These are phyloP conservation scores for Diadema setosum DNA, from an alignment of 35 echinoderm and acorn worm species.

Conservation along the genomic window DNA sequence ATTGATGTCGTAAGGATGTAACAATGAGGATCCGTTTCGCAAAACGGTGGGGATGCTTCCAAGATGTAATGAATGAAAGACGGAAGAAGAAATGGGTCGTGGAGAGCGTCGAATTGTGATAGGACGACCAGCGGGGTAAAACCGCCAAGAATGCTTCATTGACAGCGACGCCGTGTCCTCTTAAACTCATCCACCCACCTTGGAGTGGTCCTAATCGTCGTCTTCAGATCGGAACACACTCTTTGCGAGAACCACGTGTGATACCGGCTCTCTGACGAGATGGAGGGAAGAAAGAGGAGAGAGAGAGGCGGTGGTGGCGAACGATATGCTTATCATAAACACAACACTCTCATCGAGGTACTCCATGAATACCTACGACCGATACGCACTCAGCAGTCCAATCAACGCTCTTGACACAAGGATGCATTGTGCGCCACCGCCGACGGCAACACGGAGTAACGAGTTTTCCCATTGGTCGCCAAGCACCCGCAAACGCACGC, in stretches of 20 bases:
- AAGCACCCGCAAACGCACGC: not conserved
- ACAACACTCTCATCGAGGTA: no score
- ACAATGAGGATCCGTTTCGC: no score
- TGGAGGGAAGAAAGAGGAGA: no score
- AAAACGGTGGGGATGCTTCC: not conserved
- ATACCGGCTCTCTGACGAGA: no score
- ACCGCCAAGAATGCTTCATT: not conserved
- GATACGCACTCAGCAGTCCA: no score
- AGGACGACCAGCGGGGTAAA: not conserved
- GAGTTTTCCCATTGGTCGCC: not conserved
- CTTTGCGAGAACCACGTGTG: not conserved
- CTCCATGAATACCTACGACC: no score
- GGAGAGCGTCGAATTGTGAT: not conserved
- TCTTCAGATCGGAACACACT: not conserved
- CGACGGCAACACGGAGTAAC: no score
- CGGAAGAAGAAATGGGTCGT: not conserved
- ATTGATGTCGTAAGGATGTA: no score
- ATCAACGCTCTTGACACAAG: no score
- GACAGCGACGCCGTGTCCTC: not conserved
- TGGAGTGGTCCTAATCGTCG: not conserved
- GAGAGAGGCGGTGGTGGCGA: no score
- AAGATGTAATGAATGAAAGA: not conserved
- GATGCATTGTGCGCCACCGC: no score
- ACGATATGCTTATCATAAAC: no score
- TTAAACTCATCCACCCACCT: slow-evolving; percentile 19